A percentile compares a stretch with the other conserved stretches of the same genome.
Conservation (phyloP, 2,888 invertebrate species). For the Netelia virgata region DNA sequence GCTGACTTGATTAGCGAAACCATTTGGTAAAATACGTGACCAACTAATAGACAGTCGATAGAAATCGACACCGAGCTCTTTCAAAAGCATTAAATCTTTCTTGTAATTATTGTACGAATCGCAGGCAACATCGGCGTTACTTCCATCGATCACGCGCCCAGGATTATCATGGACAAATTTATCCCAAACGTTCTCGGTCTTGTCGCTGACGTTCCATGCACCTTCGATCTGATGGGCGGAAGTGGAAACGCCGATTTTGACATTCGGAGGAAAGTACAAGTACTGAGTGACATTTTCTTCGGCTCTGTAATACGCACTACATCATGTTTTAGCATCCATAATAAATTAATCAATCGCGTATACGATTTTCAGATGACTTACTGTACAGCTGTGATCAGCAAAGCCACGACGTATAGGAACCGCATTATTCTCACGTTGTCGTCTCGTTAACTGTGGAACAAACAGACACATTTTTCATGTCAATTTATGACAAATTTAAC, state of each 20-base stretch:
- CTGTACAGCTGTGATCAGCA: too few species aligned
- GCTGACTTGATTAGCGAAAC: constrained; percentile 86
- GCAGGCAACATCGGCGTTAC: constrained; percentile 89
- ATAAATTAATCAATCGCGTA: too few species aligned
- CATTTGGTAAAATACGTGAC: constrained; percentile 89
- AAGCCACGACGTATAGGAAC: too few species aligned
- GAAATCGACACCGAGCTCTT: constrained; percentile 72
- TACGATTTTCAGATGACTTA: too few species aligned
- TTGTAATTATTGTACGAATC: constrained; percentile 90
- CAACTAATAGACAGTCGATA: constrained; percentile 89
- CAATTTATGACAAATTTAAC: too few species aligned
- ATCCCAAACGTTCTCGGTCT: constrained; percentile 87
- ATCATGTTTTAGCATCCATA: too few species aligned
- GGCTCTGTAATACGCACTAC: not conserved
- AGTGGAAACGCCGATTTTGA: constrained; percentile 81
- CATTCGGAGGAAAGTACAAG: constrained; percentile 70
- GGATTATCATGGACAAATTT: constrained; percentile 85
- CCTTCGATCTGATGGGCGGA: constrained; percentile 89
- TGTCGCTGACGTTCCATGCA: constrained; percentile 87
- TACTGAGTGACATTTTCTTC: constrained; percentile 12
- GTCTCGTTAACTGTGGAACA: too few species aligned
- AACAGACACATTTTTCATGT: too few species aligned
- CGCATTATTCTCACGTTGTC: too few species aligned
- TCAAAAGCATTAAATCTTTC: constrained; percentile 81
- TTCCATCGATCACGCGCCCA: constrained; percentile 86